Evolutionary conservation across 2,113 vertebrate species (phyloP), one percentile per base, ranked within the genome.

Genomic region (Plotosus lineatus): DNA sequence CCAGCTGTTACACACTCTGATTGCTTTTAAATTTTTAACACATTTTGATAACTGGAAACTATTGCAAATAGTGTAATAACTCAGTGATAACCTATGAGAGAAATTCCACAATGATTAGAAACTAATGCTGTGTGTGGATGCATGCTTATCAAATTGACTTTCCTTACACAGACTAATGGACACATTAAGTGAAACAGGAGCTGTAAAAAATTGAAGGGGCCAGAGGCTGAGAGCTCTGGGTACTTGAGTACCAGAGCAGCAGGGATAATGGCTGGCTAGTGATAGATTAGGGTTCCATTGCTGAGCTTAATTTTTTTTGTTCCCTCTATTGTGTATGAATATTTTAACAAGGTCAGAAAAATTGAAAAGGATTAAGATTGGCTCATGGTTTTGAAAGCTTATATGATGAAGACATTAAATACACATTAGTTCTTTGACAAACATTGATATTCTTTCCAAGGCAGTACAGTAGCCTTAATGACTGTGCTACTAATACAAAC

Each of bases 281-380:
- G 73, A 85, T 71, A 77, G 84, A 80, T 40, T 61, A 48, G 17
- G 14, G 42, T 48, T 79, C 72, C 63, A 44, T 53, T 56, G 11
- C 46, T 19, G 23, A 36, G 28, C 73, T 63, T 36, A 53, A 51
- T 63, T 46, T 38, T 77, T 79, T 55, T 36, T 77, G 72, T 79
- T 15, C 12, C 73, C 71, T 85, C 65, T 58, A 63, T 10, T 80
- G 55, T 80, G 42, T 61, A 77, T 85, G 80, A 82, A 82, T 85
- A 85, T 80, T 85, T 85, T 40, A 85, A 65, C 76, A 82, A 46
- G 65, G 77, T 71, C 72, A 85, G 36, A 71, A 66, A 72, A 50
- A 80, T 23, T 31, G 77, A 81, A 58, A 74, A 78, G 33, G 40
- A 48, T 44, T 17, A 9, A 19, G 60, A 58, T 33, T 65, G 58